Conservation (phyloP, 2,888 invertebrate genomes). For the Mythimna loreyi region DNA sequence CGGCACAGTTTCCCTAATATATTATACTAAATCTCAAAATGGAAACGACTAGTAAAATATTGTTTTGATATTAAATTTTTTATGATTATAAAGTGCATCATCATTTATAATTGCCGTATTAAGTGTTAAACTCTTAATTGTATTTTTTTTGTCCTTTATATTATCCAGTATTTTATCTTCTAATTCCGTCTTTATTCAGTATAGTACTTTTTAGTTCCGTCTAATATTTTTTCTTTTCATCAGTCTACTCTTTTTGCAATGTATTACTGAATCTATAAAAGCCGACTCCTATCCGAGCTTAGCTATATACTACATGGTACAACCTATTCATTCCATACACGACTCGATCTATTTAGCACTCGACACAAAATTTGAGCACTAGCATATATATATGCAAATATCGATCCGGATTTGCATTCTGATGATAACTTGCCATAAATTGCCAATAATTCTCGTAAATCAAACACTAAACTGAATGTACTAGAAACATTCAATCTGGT, state of each 20-base stretch:
- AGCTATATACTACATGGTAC: background rate
- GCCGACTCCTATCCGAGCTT: background rate
- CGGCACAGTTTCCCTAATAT: no score
- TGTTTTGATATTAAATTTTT: no score
- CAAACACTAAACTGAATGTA: background rate
- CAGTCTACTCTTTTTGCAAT: background rate
- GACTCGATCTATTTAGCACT: conserved; percentile 23
- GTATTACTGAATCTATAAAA: background rate
- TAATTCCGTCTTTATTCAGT: background rate
- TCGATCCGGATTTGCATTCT: conserved; percentile 24
- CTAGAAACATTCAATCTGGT: no score
- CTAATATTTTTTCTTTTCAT: background rate
- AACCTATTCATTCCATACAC: conserved; percentile 10
- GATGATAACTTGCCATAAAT: conserved; percentile 11
- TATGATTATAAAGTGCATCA: no score
- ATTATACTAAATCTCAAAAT: no score
- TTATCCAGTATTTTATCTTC: background rate
- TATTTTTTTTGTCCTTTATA: background rate
- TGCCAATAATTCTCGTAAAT: background rate
- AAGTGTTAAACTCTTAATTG: background rate
- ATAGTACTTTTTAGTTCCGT: background rate
- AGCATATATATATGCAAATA: background rate
- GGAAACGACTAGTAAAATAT: no score
- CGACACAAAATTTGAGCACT: conserved; percentile 14
- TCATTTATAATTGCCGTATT: no score